Evolutionary conservation across 1,140 invertebrate genomes (phyloP), one percentile per base, ranked within the genome.

Genomic region (Holotrichia oblita): DNA sequence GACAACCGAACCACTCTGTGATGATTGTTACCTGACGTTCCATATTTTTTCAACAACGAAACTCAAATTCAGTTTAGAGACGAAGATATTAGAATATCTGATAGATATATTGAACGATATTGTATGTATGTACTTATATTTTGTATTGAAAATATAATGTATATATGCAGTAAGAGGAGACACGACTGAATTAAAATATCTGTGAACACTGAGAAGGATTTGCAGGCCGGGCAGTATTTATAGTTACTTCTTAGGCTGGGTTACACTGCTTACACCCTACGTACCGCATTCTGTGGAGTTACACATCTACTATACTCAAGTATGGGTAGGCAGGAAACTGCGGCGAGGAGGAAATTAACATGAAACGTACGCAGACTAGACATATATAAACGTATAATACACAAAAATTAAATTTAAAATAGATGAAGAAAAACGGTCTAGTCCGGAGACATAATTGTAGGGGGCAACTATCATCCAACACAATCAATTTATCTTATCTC

Each of bases 141-240:
- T 69, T 69, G 27, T 34, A 20, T 69, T 69, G 27, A 22, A 69
- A 69, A 69, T 69, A 69, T 69, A 69, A 69, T 10, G 20, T 24
- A 34, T 69, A 69, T 61, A 69, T 24, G 22, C 61, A 69, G 61
- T 20, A 69, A 69, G 61, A 74, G 41, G 73, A 74, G 73, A 74
- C 73, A 74, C 73, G 73, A 41, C 73, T 74, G 73, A 41, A 74
- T 74, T 74, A 74, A 74, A 74, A 74, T 74, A 44, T 74, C 73
- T 74, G 73, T 76, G 48, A 76, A 55, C 24, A 76, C 75, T 76
- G 75, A 76, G 75, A 76, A 48, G 24, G 75, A 76, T 76, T 76
- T 76, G 75, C 75, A 74, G 41, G 17, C n/a, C 27, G 41, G 41
- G 40, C 41, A 48, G 75, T 76, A 76, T 76, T 76, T 76, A 76